Conservation (phyloP, 2,797 vertebrate genomes). For the Catharus ustulatus region DNA sequence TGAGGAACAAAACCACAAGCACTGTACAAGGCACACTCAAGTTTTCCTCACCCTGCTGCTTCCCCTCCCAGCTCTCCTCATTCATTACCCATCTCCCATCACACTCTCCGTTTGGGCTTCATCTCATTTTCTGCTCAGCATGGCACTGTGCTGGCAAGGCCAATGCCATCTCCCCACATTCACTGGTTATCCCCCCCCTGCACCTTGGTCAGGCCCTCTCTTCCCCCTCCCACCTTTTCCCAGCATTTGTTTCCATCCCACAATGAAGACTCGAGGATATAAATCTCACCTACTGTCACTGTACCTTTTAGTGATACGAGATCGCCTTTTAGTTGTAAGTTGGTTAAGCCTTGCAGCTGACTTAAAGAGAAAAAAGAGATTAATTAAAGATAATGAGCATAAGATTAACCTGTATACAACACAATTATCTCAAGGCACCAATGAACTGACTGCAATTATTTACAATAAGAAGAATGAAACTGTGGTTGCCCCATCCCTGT, state of each 20-base stretch:
- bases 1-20: rapidly evolving
- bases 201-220: background rate
- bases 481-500: background rate
- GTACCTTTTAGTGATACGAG: conserved; percentile 72
- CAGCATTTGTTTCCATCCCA: background rate
- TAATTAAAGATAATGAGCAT: background rate
- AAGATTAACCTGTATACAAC: background rate
- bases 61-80: background rate
- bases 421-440: background rate
- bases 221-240: background rate
- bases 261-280: background rate
- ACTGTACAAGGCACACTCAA: rapidly evolving
- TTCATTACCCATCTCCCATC: background rate
- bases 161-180: background rate
- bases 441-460: background rate
- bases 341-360: conserved; percentile 73
- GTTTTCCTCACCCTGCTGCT: background rate
- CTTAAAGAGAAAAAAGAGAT: conserved; percentile 59
- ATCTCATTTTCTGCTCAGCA: background rate
- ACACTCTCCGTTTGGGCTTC: background rate
- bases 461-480: background rate
- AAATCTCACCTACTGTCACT: background rate
- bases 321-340: conserved; percentile 39
- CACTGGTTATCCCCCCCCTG: background rate
- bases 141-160: background rate